These are phyloP conservation scores for Iselma pallidipennis DNA, from an alignment of 2,888 invertebrate genomes.

Conservation along the genomic window DNA sequence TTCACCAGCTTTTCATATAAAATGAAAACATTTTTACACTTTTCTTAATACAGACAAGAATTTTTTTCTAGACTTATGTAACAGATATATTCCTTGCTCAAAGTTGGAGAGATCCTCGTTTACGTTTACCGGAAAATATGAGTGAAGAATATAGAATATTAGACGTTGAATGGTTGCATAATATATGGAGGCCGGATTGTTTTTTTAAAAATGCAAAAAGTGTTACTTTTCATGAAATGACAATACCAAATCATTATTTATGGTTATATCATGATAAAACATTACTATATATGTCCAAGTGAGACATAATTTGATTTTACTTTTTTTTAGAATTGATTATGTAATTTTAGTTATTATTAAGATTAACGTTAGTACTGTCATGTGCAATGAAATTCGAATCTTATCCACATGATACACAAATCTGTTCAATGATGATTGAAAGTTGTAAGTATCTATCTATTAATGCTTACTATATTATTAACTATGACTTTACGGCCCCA, in stretches of 20 bases:
- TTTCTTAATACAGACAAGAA: background rate
- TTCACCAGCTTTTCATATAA: background rate
- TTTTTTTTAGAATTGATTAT: background rate
- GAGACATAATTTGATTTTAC: constrained; percentile 22
- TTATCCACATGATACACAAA: constrained; percentile 92
- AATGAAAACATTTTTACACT: too few relatives aligned
- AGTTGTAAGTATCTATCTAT: constrained; percentile 71
- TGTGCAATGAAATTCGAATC: constrained; percentile 95
- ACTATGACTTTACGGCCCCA: too few relatives aligned
- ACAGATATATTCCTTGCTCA: constrained; percentile 92
- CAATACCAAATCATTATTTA: constrained; percentile 90
- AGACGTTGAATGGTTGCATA: constrained; percentile 87
- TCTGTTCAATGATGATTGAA: constrained; percentile 93
- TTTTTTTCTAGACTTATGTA: constrained; percentile 76
- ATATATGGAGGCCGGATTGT: constrained; percentile 91
- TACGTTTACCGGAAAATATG: constrained; percentile 91
- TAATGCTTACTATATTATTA: too few relatives aligned
- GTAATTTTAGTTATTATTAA: constrained; percentile 54
- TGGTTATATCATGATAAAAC: constrained; percentile 93
- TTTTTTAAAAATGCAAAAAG: constrained; percentile 94
- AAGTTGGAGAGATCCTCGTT: constrained; percentile 88
- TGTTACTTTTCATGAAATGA: constrained; percentile 92
- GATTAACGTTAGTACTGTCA: constrained; percentile 84
- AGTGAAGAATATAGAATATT: constrained; percentile 88
- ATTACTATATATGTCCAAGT: constrained; percentile 91